These are phyloP conservation scores for Leucoptera coffeella DNA, from an alignment of 2,888 invertebrate genomes.

Conservation along the genomic window DNA sequence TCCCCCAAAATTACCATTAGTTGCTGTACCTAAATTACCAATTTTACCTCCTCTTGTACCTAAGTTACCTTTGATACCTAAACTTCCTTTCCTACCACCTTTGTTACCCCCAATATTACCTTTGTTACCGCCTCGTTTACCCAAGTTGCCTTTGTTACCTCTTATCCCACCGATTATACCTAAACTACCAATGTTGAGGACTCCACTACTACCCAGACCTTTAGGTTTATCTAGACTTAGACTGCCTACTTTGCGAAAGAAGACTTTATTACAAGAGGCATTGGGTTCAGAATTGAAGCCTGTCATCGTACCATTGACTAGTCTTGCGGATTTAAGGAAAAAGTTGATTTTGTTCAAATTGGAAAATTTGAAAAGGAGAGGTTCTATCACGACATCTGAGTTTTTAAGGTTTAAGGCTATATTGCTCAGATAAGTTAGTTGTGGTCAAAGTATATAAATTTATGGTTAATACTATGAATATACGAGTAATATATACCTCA, in stretches of 20 bases:
- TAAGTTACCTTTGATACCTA: slow-evolving; percentile 6
- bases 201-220: no score
- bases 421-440: slow-evolving; percentile 7
- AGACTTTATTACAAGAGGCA: slow-evolving; percentile 11
- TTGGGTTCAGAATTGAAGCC: slow-evolving; percentile 12
- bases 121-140: slow-evolving; percentile 1
- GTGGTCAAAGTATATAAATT: not conserved
- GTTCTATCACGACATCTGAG: slow-evolving; percentile 17
- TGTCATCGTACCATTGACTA: slow-evolving; percentile 8
- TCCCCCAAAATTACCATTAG: slow-evolving; percentile 6
- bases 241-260: slow-evolving; percentile 8
- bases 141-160: slow-evolving; percentile 2
- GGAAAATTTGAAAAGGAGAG: slow-evolving; percentile 15
- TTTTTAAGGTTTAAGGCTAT: slow-evolving; percentile 18
- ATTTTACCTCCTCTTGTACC: slow-evolving; percentile 7
- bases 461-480: slow-evolving; percentile 5
- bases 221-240: no score
- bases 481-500: no score
- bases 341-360: slow-evolving; percentile 15
- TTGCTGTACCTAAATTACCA: not conserved
- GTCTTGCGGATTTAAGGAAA: slow-evolving; percentile 8
- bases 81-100: slow-evolving; percentile 8
- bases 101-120: slow-evolving; percentile 3
- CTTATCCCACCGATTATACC: slow-evolving; percentile 8
- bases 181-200: slow-evolving; percentile 6